phyloP scores from a whole-genome alignment of 2,888 invertebrate species.

The Polylopha cassiicola region DNA sequence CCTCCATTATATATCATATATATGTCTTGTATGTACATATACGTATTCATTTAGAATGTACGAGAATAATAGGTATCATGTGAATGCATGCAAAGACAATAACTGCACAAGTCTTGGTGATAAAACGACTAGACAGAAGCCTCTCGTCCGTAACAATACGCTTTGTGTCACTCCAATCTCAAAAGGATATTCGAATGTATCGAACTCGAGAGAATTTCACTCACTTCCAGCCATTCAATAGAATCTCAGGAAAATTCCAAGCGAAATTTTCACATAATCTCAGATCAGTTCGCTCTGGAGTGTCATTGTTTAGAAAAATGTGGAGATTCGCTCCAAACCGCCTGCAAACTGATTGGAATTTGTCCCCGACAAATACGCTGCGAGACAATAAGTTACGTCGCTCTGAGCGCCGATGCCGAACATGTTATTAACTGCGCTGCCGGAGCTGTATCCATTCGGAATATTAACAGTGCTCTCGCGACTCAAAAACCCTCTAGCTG shows the following conservation, averaged over 20 bases:
- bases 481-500: too few species aligned
- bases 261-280: conserved; percentile 49
- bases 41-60: background rate
- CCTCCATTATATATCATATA: too few species aligned
- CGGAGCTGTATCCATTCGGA: too few species aligned
- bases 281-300: conserved; percentile 33
- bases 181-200: conserved; percentile 70
- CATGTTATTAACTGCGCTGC: too few species aligned
- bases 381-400: too few species aligned
- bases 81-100: conserved; percentile 44
- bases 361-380: conserved; percentile 13
- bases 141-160: conserved; percentile 63
- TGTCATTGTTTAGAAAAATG: conserved; percentile 52
- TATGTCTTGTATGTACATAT: too few species aligned
- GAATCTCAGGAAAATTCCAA: conserved; percentile 46
- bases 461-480: too few species aligned
- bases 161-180: conserved; percentile 69
- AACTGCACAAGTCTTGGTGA: conserved; percentile 45
- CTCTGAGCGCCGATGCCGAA: too few species aligned
- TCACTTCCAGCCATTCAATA: conserved; percentile 47
- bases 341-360: conserved; percentile 33
- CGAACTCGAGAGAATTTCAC: conserved; percentile 62
- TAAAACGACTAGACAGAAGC: conserved; percentile 57
- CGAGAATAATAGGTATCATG: background rate
- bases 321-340: conserved; percentile 36